Evolutionary conservation across 2,888 invertebrate species (phyloP), one percentile per base, ranked within the genome.

Genomic region (Romanomermis culicivorax): DNA sequence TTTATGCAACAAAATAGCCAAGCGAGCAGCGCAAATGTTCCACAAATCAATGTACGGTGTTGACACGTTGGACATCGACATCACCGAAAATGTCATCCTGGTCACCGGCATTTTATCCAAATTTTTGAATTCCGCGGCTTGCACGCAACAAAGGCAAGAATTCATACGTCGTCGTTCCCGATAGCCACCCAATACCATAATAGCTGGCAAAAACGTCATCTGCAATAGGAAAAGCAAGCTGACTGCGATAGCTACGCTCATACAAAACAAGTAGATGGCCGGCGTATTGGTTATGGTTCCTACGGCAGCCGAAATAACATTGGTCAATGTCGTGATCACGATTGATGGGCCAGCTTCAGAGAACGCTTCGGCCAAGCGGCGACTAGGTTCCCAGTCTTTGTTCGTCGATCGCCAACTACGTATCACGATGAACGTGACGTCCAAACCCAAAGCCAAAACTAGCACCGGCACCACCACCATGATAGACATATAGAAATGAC

Each of bases 371-470:
- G n/a, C 47, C 20, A 47, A 7, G 7, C 47, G 36, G 7, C 7
- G 7, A 17, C 20, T 20, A 14, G 52, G 30, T 27, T 20, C 30
- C 29, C 30, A 36, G 7, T 7, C 4, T 23, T n/a, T 29, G 23
- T 4, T 11, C 4, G 4, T 4, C 7, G 52, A 11, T 30, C 11
- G 29, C 52, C 52, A 52, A 29, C 20, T 29, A 30, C 29, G 29
- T 4, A 52, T 3, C 7, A 14, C 11, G 7, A 52, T 17, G 36
- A 30, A 52, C 4, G 36, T 29, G 24, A 27, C 52, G 36, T 52
- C 52, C 11, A 52, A 23, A 20, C 52, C 52, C 27, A 52, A 14
- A 17, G 52, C 52, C 29, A 36, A 7, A 3, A 52, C 42, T 23
- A 52, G 29, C 11, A 52, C 20, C 2, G 52, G 52, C 3, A 27